These are phyloP conservation scores for Chesias legatella DNA, from an alignment of 2,888 invertebrate genomes.

Conservation along the genomic window DNA sequence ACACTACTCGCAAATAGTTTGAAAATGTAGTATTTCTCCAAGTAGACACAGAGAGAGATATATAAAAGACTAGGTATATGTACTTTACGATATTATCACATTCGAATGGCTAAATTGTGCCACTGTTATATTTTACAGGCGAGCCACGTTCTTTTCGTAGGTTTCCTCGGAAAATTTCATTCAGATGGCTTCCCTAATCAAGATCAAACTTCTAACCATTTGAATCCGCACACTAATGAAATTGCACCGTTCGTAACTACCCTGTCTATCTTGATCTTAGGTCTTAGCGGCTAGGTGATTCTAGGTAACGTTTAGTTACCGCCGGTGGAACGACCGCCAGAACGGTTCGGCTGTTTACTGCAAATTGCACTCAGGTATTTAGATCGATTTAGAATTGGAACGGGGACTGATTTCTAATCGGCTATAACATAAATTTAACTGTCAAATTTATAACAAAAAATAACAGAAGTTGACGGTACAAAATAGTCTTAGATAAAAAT, in stretches of 20 bases:
- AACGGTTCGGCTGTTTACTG: slow-evolving; percentile 7
- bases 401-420: too few relatives aligned
- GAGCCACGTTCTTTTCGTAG: too few relatives aligned
- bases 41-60: too few relatives aligned
- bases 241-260: slow-evolving; percentile 10
- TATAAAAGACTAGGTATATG: too few relatives aligned
- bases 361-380: slow-evolving; percentile 9
- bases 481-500: slow-evolving; percentile 12
- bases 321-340: neutral
- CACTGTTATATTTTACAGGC: too few relatives aligned
- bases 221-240: slow-evolving; percentile 12
- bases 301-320: neutral
- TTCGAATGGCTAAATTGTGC: too few relatives aligned
- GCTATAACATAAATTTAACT: too few relatives aligned
- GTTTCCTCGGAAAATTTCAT: neutral
- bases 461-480: neutral
- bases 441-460: too few relatives aligned
- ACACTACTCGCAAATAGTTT: too few relatives aligned
- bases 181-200: slow-evolving; percentile 10
- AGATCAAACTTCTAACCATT: slow-evolving; percentile 12
- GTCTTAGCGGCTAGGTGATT: slow-evolving; percentile 3
- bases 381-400: too few relatives aligned
- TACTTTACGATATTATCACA: too few relatives aligned
- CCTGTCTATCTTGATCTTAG: slow-evolving; percentile 16
- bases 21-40: too few relatives aligned